Evolutionary conservation across 2,797 vertebrate species (phyloP).

Genomic region (Rhabdophis nuchalis): DNA sequence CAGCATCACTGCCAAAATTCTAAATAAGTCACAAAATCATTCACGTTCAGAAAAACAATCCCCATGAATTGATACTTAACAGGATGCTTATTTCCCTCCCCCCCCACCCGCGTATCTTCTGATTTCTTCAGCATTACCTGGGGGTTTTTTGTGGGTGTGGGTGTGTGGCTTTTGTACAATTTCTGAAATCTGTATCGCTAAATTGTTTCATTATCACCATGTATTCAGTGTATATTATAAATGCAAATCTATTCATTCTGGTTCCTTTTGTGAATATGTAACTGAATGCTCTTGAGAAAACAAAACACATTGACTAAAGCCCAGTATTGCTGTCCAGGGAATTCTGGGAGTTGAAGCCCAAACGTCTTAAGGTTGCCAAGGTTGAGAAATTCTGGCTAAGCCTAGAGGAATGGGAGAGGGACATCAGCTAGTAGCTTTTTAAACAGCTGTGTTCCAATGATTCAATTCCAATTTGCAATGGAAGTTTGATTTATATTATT

Average conservation of each 20-base stretch:
- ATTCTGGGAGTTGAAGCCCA: background rate
- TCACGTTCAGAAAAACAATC: background rate
- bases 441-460: constrained; percentile 9
- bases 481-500: constrained; percentile 8
- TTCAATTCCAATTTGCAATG: background rate
- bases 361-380: background rate
- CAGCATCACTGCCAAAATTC: constrained; percentile 25
- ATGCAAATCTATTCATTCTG: background rate
- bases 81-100: background rate
- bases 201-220: constrained; percentile 16
- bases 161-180: constrained; percentile 1
- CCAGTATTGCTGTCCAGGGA: background rate
- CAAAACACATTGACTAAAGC: background rate
- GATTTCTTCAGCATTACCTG: constrained; percentile 11
- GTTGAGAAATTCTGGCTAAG: background rate
- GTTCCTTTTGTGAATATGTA: background rate
- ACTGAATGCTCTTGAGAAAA: background rate
- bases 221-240: background rate
- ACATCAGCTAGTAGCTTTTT: background rate
- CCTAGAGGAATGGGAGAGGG: background rate
- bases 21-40: constrained; percentile 27
- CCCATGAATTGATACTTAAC: background rate
- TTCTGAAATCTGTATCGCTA: background rate
- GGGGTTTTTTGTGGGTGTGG: no score
- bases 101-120: no score